Evolutionary conservation across 2,888 invertebrate genomes (phyloP), one percentile per base, ranked within the genome.

Genomic region (Mellilla xanthometata): DNA sequence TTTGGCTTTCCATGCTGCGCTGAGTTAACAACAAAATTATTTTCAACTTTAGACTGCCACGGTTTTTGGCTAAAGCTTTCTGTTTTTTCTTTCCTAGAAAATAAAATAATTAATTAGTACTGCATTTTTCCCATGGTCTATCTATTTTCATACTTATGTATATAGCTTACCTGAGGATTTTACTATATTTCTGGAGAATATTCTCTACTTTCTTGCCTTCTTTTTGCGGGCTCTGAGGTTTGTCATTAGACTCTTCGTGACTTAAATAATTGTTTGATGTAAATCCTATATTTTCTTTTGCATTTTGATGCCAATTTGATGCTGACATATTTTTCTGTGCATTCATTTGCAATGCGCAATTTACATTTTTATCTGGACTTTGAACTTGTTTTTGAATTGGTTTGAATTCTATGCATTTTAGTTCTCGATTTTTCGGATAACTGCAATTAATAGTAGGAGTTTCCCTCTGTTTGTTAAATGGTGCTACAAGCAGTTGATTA

Each of bases 121-220:
- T n/a, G n/a, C n/a, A n/a, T n/a, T n/a, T n/a, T n/a, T n/a, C n/a
- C n/a, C n/a, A n/a, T n/a, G n/a, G n/a, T n/a, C n/a, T n/a, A n/a
- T 6, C 7, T 22, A 22, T 2, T 7, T 28, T 19, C 1, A 3
- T 24, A 22, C 9, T 9, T 10, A 22, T 27, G 9, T 3, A 4
- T 5, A 8, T 10, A 12, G 34, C 61, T 52, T 58, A 83, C 83
- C 60, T 60, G 34, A 76, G 56, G n/a, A 68, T 58, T 40, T 58
- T 67, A 22, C 67, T 68, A 38, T 81, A 85, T 56, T 82, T 86
- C 13, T 74, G 57, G 41, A 85, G 62, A 32, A 87, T 67, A 49
- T 66, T 67, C 24, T 58, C 59, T 15, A 81, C 52, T 28, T 49
- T 54, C 44, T 52, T 60, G 29, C 45, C 32, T 40, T 42, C 30